Percentiles rank a stretch among this genome's conserved stretches.
phyloP scores from a whole-genome alignment of 2,797 vertebrate species.

The Ptychadena robeensis region DNA sequence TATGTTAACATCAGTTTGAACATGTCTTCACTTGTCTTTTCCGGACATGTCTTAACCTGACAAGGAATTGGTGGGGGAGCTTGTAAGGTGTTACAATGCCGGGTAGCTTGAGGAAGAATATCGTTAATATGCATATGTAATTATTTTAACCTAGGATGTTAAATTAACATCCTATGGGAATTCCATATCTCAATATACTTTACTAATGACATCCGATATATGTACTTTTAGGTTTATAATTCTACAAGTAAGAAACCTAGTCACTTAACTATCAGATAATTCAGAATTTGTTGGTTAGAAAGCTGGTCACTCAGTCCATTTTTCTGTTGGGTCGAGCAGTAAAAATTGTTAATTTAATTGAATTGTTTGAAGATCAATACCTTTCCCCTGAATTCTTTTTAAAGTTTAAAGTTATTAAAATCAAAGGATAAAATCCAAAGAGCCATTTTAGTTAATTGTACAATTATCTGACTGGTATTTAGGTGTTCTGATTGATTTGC shows the following conservation, averaged over 20 bases:
- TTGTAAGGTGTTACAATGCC: neutral
- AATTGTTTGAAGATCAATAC: too few relatives aligned
- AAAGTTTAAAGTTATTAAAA: too few relatives aligned
- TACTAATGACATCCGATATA: neutral
- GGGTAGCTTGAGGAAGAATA: neutral
- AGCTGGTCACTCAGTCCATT: too few relatives aligned
- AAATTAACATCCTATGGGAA: neutral
- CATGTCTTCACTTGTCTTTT: conserved; percentile 31
- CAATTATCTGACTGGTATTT: too few relatives aligned
- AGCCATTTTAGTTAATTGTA: too few relatives aligned
- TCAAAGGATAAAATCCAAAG: too few relatives aligned
- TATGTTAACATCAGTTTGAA: conserved; percentile 16
- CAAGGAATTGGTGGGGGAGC: neutral
- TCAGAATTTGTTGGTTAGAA: too few relatives aligned
- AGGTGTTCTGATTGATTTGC: too few relatives aligned
- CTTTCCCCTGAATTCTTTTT: too few relatives aligned
- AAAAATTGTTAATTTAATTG: too few relatives aligned
- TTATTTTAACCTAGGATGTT: neutral
- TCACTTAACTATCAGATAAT: neutral
- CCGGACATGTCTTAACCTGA: conserved; percentile 39
- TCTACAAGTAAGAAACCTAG: neutral
- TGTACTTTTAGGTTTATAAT: neutral
- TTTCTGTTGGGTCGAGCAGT: too few relatives aligned
- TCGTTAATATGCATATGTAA: neutral
- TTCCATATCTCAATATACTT: neutral